A percentile compares a stretch with the other conserved stretches of the same genome.
These are phyloP conservation scores for Pungitius pungitius DNA, from an alignment of 2,113 vertebrate genomes.

Conservation along the genomic window DNA sequence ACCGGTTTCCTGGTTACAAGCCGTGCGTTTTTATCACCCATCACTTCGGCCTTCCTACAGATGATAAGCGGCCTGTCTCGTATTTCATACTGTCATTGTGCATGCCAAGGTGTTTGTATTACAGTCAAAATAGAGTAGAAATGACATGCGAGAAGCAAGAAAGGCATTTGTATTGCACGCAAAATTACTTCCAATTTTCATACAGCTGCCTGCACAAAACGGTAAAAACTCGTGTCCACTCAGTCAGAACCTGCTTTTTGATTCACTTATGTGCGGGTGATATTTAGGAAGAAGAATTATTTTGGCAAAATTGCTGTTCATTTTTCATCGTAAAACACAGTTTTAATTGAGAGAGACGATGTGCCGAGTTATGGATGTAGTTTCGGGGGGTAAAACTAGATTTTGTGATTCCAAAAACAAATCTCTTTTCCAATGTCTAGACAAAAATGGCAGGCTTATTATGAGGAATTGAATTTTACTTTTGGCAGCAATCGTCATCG, in stretches of 20 bases:
- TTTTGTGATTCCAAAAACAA: slow-evolving; percentile 41
- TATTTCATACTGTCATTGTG: too few species aligned
- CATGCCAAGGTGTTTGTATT: too few species aligned
- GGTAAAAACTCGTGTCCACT: neutral
- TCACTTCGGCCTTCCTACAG: too few species aligned
- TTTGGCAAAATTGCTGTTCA: slow-evolving; percentile 1
- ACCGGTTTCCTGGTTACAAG: too few species aligned
- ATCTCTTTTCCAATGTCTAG: too few species aligned
- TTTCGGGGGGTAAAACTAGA: slow-evolving; percentile 23
- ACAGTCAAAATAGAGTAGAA: too few species aligned
- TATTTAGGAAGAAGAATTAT: neutral
- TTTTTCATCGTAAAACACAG: slow-evolving; percentile 37
- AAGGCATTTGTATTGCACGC: neutral
- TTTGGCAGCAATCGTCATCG: slow-evolving; percentile 31
- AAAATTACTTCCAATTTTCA: neutral
- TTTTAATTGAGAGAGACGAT: slow-evolving; percentile 41
- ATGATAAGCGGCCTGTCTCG: too few species aligned
- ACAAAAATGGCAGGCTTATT: slow-evolving; percentile 25
- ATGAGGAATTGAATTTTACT: slow-evolving; percentile 31
- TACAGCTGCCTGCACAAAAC: neutral
- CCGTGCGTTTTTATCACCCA: too few species aligned
- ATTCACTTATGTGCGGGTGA: neutral
- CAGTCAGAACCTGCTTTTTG: neutral
- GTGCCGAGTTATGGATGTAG: neutral
- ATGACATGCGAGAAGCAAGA: neutral